phyloP scores from a whole-genome alignment of 2,797 vertebrate species.

The Nannoperca australis region DNA sequence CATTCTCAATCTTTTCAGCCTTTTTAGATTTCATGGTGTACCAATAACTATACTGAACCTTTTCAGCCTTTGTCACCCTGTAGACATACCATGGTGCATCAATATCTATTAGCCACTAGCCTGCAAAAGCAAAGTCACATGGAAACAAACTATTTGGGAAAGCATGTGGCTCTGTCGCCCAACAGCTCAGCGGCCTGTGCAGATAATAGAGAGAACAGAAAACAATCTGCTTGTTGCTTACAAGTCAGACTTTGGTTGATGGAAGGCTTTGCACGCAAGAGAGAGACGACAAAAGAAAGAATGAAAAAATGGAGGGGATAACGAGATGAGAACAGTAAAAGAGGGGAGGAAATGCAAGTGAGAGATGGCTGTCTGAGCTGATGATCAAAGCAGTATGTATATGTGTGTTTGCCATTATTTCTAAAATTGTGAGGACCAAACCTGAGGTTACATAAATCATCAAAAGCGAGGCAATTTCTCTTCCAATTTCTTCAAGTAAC shows the following conservation, averaged over 20 bases:
- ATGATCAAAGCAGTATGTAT: slow-evolving; percentile 23
- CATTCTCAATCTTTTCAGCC: slow-evolving; percentile 18
- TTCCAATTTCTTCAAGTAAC: background rate
- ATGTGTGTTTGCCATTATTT: background rate
- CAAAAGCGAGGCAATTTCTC: background rate
- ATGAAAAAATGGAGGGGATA: slow-evolving; percentile 17
- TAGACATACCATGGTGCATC: slow-evolving; percentile 13
- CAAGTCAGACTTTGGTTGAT: slow-evolving; percentile 35
- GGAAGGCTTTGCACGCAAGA: slow-evolving; percentile 42
- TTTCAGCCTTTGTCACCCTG: slow-evolving; percentile 23
- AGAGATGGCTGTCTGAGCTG: slow-evolving; percentile 14
- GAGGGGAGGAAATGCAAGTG: slow-evolving; percentile 12
- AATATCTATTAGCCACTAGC: background rate
- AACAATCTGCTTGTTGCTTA: slow-evolving; percentile 41
- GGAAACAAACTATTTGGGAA: slow-evolving; percentile 31
- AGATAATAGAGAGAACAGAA: slow-evolving; percentile 47
- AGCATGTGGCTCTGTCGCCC: slow-evolving; percentile 21
- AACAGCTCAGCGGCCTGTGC: slow-evolving; percentile 35
- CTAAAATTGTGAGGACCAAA: slow-evolving; percentile 7
- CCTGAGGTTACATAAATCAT: background rate
- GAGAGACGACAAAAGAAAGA: slow-evolving; percentile 21
- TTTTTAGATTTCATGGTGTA: background rate
- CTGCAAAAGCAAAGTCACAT: slow-evolving; percentile 14
- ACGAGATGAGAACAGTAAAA: slow-evolving; percentile 35
- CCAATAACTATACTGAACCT: background rate